These are phyloP conservation scores for Heteronetta atricapilla DNA, from an alignment of 2,113 vertebrate species.

Conservation along the genomic window DNA sequence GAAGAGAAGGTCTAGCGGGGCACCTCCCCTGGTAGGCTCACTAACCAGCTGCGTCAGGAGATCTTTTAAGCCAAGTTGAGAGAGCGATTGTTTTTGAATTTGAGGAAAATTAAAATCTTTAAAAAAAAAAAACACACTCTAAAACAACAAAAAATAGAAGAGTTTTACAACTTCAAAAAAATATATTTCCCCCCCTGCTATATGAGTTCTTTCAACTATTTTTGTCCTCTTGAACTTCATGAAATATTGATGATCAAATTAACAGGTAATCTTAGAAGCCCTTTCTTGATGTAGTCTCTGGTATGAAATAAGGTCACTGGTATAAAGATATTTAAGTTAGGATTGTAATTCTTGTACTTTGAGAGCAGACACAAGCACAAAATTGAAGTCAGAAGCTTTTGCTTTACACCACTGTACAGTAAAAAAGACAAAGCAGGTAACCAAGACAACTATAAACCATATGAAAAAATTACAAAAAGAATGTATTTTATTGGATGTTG, in stretches of 20 bases:
- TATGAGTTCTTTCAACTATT: not conserved
- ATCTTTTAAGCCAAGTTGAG: not conserved
- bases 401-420: not conserved
- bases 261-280: not conserved
- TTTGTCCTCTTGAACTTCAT: not conserved
- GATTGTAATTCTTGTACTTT: not conserved
- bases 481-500: not conserved
- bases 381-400: not conserved
- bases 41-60: no score
- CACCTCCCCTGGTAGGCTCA: no score
- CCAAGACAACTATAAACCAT: not conserved
- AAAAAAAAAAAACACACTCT: not conserved
- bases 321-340: not conserved
- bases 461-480: not conserved
- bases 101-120: not conserved
- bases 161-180: not conserved
- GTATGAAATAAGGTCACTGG: not conserved
- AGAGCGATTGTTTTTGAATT: not conserved
- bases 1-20: no score
- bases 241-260: not conserved
- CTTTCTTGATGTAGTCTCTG: not conserved
- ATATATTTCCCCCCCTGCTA: not conserved
- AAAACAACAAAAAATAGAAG: not conserved
- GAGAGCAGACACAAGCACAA: not conserved
- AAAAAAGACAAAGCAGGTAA: not conserved